phyloP scores from a whole-genome alignment of 2,797 vertebrate species.

The Allobates femoralis region DNA sequence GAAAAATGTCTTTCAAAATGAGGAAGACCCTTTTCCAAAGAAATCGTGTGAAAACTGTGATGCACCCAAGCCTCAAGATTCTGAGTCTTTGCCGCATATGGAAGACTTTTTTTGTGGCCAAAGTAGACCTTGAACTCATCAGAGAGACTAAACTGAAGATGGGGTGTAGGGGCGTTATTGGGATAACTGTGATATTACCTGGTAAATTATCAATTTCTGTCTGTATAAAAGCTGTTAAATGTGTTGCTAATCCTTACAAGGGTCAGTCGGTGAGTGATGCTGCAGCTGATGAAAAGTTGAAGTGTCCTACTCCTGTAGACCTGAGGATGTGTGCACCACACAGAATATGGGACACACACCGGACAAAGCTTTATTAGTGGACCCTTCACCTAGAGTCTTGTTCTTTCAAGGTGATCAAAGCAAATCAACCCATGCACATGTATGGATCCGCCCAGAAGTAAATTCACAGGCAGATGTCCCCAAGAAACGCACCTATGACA shows the following conservation, averaged over 20 bases:
- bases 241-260: constrained; percentile 52
- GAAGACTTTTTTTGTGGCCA: constrained; percentile 63
- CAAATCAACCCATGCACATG: constrained; percentile 6
- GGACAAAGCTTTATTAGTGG: constrained; percentile 68
- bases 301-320: constrained; percentile 64
- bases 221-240: constrained; percentile 60
- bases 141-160: constrained; percentile 61
- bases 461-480: constrained; percentile 56
- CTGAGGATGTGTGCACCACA: constrained; percentile 72
- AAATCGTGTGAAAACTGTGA: constrained; percentile 65
- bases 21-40: not conserved
- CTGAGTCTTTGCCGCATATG: constrained; percentile 54
- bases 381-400: constrained; percentile 85
- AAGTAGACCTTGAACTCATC: constrained; percentile 62
- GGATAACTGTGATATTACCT: constrained; percentile 63
- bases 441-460: constrained; percentile 52
- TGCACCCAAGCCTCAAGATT: constrained; percentile 38
- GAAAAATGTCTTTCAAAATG: not conserved
- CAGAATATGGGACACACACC: constrained; percentile 66
- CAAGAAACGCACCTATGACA: constrained; percentile 53
- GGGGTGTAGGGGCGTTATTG: constrained; percentile 54
- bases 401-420: constrained; percentile 78
- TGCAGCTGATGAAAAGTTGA: constrained; percentile 55
- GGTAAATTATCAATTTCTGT: constrained; percentile 57
- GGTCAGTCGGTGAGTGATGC: constrained; percentile 33